phyloP scores from a whole-genome alignment of 2,113 vertebrate genomes.

The Chaetodon trifascialis region DNA sequence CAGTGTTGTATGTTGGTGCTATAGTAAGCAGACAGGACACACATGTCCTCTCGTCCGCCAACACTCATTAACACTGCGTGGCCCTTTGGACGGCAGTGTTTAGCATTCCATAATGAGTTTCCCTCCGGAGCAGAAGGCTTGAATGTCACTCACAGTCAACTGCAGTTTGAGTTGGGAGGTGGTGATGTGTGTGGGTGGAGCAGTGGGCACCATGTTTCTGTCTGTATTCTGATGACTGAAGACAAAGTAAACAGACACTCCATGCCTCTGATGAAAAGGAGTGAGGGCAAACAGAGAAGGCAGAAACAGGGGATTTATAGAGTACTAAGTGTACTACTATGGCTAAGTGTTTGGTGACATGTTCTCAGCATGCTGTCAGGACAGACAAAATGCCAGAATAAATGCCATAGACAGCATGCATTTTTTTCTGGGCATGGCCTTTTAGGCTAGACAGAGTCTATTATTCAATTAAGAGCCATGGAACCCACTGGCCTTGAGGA shows the following conservation, averaged over 20 bases:
- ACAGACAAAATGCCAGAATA: slow-evolving; percentile 63
- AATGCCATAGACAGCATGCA: slow-evolving; percentile 61
- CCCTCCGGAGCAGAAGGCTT: slow-evolving; percentile 73
- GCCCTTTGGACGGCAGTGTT: slow-evolving; percentile 78
- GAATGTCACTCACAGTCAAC: slow-evolving; percentile 80
- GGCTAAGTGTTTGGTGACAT: slow-evolving; percentile 41
- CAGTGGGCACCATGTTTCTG: slow-evolving; percentile 44
- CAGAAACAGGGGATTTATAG: slow-evolving; percentile 45
- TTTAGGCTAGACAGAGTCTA: slow-evolving; percentile 61
- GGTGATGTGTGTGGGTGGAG: slow-evolving; percentile 58
- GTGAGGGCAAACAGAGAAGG: slow-evolving; percentile 22
- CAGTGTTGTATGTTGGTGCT: slow-evolving; percentile 58
- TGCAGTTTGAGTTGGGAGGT: slow-evolving; percentile 57
- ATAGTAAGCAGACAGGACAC: slow-evolving; percentile 65
- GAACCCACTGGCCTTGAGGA: slow-evolving; percentile 50
- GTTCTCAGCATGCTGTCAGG: slow-evolving; percentile 50
- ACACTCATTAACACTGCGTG: slow-evolving; percentile 77
- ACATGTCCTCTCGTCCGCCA: slow-evolving; percentile 56
- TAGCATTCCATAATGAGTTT: slow-evolving; percentile 83
- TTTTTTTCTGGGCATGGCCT: slow-evolving; percentile 53
- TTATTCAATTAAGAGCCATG: slow-evolving; percentile 68
- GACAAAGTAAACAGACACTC: slow-evolving; percentile 63
- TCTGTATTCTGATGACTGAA: slow-evolving; percentile 54
- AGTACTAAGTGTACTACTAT: background rate
- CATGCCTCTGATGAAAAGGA: slow-evolving; percentile 48